Base-by-base conservation (phyloP, 1,140 invertebrate genomes). In the Penaeus japonicus region DNA sequence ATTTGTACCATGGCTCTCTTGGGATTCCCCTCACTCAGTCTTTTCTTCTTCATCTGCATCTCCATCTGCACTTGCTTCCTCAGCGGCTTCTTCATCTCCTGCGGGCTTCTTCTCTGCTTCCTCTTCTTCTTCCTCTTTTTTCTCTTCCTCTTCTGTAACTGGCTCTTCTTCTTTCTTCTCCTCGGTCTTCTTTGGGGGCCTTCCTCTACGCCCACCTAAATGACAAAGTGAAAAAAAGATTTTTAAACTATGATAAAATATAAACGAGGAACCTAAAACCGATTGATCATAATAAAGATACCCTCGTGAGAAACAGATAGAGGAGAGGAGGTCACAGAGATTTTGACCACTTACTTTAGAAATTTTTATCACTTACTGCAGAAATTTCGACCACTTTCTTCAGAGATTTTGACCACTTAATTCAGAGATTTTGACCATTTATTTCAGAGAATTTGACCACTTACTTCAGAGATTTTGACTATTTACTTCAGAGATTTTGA, bases 1-100 rank as follows among this genome's bases (percentile, higher is more conserved):
- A 83, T 88, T 88, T 73, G 86, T 88, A 88, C 86, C 86, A 88
- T 77, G 65, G 80, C 86, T 83, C 39, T 35, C 20, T 30, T 83
- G 27, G 55, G 17, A 17, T 83, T 27, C 65, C 80, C 65, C 81
- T 88, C 86, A 88, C 70, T 88, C 86, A 27, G 47, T 54, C 79
- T 88, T 88, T n/a, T 77, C 79, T 55, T 77, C 47, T 35, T 77
- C 53, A 30, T 85, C 47, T 32, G 47, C 73, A 10, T 77, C 73
- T 32, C 55, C 24, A 10, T 81, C 55, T 27, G 53, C 53, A 24
- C 27, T 77, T 4, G 20, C 73, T 32, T 22, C 73, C 73, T 77
- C 30, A 20, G 32, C 81, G 2, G 30, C 57, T 30, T 84, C 57
- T 47, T 65, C 32, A 22, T 65, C 32, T 30, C 22, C 57, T 2